A percentile compares a stretch with the other conserved stretches of the same genome.
phyloP scores from a whole-genome alignment of 2,113 vertebrate species.

The Ophthalmolycus amberensis region DNA sequence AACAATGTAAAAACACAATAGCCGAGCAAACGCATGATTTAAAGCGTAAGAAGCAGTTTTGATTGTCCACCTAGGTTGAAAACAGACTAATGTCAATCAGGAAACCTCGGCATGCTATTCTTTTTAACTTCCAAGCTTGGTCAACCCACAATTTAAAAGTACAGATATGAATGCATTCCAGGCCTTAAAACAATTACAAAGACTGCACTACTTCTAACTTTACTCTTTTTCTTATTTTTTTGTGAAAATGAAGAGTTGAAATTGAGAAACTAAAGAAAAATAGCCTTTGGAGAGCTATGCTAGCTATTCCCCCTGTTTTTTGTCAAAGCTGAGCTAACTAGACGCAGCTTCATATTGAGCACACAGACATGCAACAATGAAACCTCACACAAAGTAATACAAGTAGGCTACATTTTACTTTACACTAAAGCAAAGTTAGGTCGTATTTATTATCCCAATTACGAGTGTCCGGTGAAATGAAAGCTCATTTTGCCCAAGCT shows the following conservation, averaged over 20 bases:
- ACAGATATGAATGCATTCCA: neutral
- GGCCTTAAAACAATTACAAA: neutral
- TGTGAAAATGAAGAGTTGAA: neutral
- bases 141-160: neutral
- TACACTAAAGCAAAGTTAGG: neutral
- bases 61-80: neutral
- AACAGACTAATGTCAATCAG: slow-evolving; percentile 20
- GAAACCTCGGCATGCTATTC: neutral
- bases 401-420: neutral
- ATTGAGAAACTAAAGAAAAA: too few species aligned
- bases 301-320: neutral
- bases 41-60: slow-evolving; percentile 35
- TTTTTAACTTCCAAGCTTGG: slow-evolving; percentile 36
- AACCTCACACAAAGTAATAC: neutral
- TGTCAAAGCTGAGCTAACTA: neutral
- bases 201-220: neutral
- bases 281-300: too few species aligned
- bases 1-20: slow-evolving; percentile 15
- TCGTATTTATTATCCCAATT: neutral
- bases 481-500: neutral
- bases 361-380: neutral
- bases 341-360: neutral
- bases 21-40: slow-evolving; percentile 11
- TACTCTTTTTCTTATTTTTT: neutral
- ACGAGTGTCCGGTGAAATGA: neutral